These are phyloP conservation scores for Drosophila imparisetae DNA, from an alignment of 2,888 invertebrate genomes.

Conservation along the genomic window DNA sequence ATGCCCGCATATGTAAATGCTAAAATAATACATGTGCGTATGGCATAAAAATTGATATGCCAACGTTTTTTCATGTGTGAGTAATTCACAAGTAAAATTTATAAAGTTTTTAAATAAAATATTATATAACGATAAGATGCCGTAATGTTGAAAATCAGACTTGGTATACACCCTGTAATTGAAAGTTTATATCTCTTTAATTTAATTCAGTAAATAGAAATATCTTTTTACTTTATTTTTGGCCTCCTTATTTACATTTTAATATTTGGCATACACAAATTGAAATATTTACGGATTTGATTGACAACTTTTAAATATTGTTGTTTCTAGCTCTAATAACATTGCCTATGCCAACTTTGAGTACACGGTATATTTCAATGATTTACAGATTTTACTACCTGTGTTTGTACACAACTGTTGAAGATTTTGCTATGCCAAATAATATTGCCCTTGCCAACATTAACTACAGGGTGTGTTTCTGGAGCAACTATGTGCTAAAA, in stretches of 20 bases:
- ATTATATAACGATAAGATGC: constrained; percentile 42
- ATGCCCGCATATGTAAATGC: constrained; percentile 67
- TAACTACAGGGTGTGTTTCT: constrained; percentile 15
- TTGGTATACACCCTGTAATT: constrained; percentile 3
- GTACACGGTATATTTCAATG: background rate
- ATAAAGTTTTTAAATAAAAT: constrained; percentile 77
- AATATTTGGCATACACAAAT: background rate
- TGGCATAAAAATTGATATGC: constrained; percentile 79
- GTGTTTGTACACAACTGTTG: background rate
- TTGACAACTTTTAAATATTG: background rate
- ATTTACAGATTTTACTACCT: background rate
- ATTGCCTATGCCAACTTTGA: background rate
- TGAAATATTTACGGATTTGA: background rate
- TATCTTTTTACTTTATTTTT: background rate
- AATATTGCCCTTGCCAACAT: background rate
- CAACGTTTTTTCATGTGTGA: constrained; percentile 77
- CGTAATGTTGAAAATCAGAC: background rate
- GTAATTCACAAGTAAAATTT: constrained; percentile 78
- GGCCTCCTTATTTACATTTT: background rate
- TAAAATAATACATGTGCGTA: constrained; percentile 78
- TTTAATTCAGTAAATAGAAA: background rate
- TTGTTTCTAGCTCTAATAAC: background rate
- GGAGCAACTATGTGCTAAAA: constrained; percentile 66
- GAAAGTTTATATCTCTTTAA: background rate
- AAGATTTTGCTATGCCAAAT: background rate